These are phyloP conservation scores for Porites divaricata DNA, from an alignment of 92 coral and sea anemone genomes.

Conservation along the genomic window DNA sequence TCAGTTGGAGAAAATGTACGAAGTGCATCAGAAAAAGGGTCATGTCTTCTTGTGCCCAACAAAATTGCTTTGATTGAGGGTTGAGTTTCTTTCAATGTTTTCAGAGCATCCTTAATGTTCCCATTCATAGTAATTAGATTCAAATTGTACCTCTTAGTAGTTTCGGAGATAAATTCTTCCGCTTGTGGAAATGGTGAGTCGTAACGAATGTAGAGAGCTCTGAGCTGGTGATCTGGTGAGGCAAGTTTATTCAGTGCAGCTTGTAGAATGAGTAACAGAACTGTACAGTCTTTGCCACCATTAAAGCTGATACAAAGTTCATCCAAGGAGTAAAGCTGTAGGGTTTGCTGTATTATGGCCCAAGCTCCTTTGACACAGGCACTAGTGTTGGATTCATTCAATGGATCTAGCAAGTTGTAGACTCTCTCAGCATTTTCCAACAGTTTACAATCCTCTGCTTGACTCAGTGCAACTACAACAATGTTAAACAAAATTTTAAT, in stretches of 20 bases:
- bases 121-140: slow-evolving; percentile 80
- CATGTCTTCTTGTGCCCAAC: slow-evolving; percentile 96
- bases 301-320: slow-evolving; percentile 95
- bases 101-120: slow-evolving; percentile 77
- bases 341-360: slow-evolving; percentile 89
- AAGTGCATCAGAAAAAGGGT: slow-evolving; percentile 89
- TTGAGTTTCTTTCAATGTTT: slow-evolving; percentile 73
- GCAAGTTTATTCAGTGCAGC: slow-evolving; percentile 69
- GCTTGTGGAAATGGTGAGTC: slow-evolving; percentile 91
- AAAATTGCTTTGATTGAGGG: slow-evolving; percentile 85
- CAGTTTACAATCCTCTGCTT: neutral
- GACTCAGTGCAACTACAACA: slow-evolving; percentile 3
- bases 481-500: neutral
- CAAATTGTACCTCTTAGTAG: slow-evolving; percentile 71
- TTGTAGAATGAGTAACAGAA: slow-evolving; percentile 73
- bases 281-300: slow-evolving; percentile 99
- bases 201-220: slow-evolving; percentile 82
- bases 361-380: slow-evolving; percentile 97
- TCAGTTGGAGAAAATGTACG: slow-evolving; percentile 93
- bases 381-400: slow-evolving; percentile 74
- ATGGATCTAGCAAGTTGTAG: slow-evolving; percentile 59
- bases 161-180: slow-evolving; percentile 85
- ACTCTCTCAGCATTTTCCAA: slow-evolving; percentile 35
- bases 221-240: slow-evolving; percentile 51
- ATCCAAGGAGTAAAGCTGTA: slow-evolving; percentile 81